Evolutionary conservation across 2,888 invertebrate genomes (phyloP).

Genomic region (Belgica antarctica): DNA sequence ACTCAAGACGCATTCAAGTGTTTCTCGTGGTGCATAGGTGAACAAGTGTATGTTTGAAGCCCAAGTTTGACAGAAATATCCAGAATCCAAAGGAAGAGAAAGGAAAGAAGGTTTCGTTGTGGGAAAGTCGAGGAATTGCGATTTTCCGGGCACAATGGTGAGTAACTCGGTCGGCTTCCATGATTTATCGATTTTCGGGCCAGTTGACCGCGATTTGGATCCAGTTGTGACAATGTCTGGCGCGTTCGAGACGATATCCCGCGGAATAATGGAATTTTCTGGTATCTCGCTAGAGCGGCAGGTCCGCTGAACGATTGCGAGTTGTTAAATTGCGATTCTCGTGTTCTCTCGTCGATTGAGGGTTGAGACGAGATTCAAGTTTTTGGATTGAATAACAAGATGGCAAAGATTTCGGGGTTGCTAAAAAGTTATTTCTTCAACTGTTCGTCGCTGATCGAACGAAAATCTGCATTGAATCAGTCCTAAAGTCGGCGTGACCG

Average conservation of each 20-base stretch:
- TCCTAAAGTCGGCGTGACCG: no score
- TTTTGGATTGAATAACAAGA: no score
- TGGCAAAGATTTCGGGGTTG: no score
- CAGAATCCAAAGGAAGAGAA: not conserved
- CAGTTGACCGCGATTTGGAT: not conserved
- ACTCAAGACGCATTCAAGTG: not conserved
- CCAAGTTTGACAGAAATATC: not conserved
- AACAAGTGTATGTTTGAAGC: not conserved
- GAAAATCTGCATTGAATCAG: no score
- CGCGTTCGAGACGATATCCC: not conserved
- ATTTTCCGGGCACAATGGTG: conserved; percentile 33
- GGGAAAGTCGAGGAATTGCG: not conserved
- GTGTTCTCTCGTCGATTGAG: no score
- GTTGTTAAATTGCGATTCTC: no score
- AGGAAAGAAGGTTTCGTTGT: not conserved
- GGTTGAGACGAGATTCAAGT: no score
- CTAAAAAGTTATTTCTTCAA: no score
- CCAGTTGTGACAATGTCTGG: not conserved
- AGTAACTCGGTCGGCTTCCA: not conserved
- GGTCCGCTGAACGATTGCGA: conserved; percentile 20
- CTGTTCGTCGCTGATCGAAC: no score
- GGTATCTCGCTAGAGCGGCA: conserved; percentile 27
- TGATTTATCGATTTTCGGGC: not conserved
- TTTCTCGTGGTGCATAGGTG: conserved; percentile 15
- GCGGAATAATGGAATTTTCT: conserved; percentile 12